phyloP scores from a whole-genome alignment of 2,888 invertebrate genomes.

The Lobophora halterata region DNA sequence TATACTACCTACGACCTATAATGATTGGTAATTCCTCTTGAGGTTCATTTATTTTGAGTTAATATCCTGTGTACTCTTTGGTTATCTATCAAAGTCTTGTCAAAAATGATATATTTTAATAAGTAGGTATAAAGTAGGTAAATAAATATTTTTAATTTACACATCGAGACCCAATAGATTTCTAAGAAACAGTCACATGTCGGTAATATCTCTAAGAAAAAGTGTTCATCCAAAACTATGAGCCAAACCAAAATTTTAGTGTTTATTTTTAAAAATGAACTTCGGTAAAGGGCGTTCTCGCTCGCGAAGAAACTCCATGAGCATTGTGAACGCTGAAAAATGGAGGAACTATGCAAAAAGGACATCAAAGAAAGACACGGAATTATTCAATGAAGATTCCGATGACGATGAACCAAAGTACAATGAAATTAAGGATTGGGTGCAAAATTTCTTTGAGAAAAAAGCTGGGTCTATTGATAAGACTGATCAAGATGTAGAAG shows the following conservation, averaged over 20 bases:
- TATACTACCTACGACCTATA: too few relatives aligned
- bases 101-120: too few relatives aligned
- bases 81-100: background rate
- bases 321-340: slow-evolving; percentile 53
- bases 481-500: slow-evolving; percentile 67
- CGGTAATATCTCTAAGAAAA: slow-evolving; percentile 42
- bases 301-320: slow-evolving; percentile 52
- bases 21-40: too few relatives aligned
- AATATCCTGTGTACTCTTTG: too few relatives aligned
- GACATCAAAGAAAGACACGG: slow-evolving; percentile 41
- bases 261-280: slow-evolving; percentile 49
- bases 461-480: slow-evolving; percentile 51
- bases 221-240: slow-evolving; percentile 33
- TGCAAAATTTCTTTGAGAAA: slow-evolving; percentile 58
- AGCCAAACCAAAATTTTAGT: slow-evolving; percentile 53
- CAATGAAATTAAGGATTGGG: slow-evolving; percentile 57
- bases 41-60: too few relatives aligned
- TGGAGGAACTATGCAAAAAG: slow-evolving; percentile 54
- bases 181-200: slow-evolving; percentile 29
- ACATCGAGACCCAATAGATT: slow-evolving; percentile 50
- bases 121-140: too few relatives aligned
- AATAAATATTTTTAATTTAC: too few relatives aligned
- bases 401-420: slow-evolving; percentile 54
- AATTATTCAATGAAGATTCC: slow-evolving; percentile 44
- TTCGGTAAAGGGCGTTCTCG: slow-evolving; percentile 55